These are phyloP conservation scores for Rhinella marina DNA, from an alignment of 2,797 vertebrate species.

Conservation along the genomic window DNA sequence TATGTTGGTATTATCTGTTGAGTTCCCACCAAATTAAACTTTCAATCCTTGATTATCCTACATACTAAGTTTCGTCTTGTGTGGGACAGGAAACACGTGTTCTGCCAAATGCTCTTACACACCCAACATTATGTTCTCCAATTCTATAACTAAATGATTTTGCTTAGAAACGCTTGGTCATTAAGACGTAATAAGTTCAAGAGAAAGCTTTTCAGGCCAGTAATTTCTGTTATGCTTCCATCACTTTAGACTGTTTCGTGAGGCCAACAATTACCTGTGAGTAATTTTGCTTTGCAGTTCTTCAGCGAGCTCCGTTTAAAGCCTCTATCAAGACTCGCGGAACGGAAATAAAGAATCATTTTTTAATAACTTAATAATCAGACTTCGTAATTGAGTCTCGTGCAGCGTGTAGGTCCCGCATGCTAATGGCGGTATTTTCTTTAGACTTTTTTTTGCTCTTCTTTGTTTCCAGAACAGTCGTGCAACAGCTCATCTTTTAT, in stretches of 20 bases:
- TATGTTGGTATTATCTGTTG: background rate
- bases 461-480: conserved; percentile 76
- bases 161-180: conserved; percentile 20
- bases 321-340: background rate
- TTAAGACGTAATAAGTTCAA: conserved; percentile 39
- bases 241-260: background rate
- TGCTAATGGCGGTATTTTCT: conserved; percentile 35
- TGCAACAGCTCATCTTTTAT: conserved; percentile 83
- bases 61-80: background rate
- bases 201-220: conserved; percentile 14
- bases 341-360: background rate
- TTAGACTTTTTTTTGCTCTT: conserved; percentile 58
- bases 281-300: background rate
- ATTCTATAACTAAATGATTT: conserved; percentile 1
- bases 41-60: no score
- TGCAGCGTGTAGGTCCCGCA: background rate
- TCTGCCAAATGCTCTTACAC: background rate
- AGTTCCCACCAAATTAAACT: background rate
- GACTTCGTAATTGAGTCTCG: conserved; percentile 11
- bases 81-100: background rate
- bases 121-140: background rate
- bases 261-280: conserved; percentile 11
- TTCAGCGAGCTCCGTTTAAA: background rate
- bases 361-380: conserved; percentile 33
- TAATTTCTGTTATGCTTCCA: background rate